Evolutionary conservation across 2,113 vertebrate genomes (phyloP).

Genomic region (Chlorodrepanis virens): DNA sequence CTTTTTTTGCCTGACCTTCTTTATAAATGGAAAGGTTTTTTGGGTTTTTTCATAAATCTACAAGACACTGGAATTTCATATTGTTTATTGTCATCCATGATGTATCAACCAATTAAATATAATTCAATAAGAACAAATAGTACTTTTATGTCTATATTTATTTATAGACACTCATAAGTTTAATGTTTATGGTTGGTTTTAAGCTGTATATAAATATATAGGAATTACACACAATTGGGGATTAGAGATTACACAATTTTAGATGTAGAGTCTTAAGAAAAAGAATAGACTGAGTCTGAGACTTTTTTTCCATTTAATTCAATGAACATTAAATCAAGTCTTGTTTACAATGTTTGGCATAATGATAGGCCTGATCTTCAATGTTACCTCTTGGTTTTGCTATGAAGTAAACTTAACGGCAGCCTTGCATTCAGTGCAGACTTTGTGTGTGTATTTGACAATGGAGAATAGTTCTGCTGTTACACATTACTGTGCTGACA

Average conservation of each 20-base stretch:
- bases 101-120: background rate
- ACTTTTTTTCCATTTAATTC: background rate
- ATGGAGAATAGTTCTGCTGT: background rate
- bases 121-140: background rate
- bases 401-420: background rate
- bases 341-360: constrained; percentile 12
- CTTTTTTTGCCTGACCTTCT: background rate
- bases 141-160: background rate
- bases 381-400: background rate
- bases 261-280: background rate
- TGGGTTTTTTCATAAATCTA: background rate
- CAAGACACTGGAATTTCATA: background rate
- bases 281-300: background rate
- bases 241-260: background rate
- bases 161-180: background rate
- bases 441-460: background rate
- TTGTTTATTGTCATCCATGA: background rate
- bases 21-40: background rate
- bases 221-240: background rate
- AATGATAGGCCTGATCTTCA: constrained; percentile 6
- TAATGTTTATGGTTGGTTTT: background rate
- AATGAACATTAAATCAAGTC: background rate
- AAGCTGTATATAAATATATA: background rate
- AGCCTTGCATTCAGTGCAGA: background rate
- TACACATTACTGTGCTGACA: background rate